Evolutionary conservation across 2,888 invertebrate genomes (phyloP), one percentile per base, ranked within the genome.

Genomic region (Polymixis lichenea): DNA sequence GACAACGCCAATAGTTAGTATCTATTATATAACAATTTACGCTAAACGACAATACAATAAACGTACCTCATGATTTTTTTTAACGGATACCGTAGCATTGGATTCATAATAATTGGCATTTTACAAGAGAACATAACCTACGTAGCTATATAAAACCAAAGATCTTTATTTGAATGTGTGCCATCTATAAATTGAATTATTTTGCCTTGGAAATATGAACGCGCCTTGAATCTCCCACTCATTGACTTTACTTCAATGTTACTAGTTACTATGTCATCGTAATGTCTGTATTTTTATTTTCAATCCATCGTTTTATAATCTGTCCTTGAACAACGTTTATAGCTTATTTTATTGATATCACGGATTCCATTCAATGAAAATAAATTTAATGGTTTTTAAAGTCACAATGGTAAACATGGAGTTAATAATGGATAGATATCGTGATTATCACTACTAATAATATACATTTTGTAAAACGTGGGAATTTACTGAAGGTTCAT

Each of bases 161-260:
- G 65, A 83, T 75, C 64, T 82, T 72, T 80, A 73, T 78, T 76
- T 77, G 73, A 80, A 81, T 70, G 76, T 83, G 53, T 83, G 84
- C 75, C 81, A 80, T 87, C 83, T 74, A 80, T 83, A 71, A 85
- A 79, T 79, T 82, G 72, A 83, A 80, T 76, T 80, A 86, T 81
- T 78, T 86, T 72, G 75, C 88, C 86, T 87, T 87, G 86, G 72
- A 74, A 76, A 83, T 80, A 83, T 76, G 69, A 83, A 69, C 65
- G 80, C 78, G 79, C 88, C 87, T 88, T 87, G 87, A 81, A 80
- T 84, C 84, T 77, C 88, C 84, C 86, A 84, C 82, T 86, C 79
- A 74, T 79, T 79, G 78, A 75, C 51, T 83, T 83, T 75, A 79
- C 65, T 80, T 85, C 78, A 83, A 85, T 80, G 78, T 81, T 77